Evolutionary conservation across 2,797 vertebrate genomes (phyloP), one percentile per base, ranked within the genome.

Genomic region (Eurystomus glaucurus): DNA sequence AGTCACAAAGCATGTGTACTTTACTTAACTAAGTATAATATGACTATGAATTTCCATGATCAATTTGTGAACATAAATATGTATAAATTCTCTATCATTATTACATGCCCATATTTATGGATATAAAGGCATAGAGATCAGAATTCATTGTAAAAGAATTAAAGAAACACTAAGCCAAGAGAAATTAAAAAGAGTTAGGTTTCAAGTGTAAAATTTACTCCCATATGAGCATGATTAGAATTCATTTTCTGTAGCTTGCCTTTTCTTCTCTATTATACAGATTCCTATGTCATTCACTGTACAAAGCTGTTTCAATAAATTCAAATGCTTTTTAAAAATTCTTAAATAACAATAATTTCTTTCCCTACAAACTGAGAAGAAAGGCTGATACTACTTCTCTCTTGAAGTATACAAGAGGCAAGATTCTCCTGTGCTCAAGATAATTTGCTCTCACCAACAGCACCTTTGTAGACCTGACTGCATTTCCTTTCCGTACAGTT

Each of bases 1-100:
- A 68, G 17, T 26, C 54, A 35, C 18, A 55, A 64, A 54, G 4
- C 13, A 14, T 19, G 9, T 39, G 20, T 35, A 48, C 11, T 33
- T 60, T 64, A 37, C 35, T 52, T 76, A 39, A 46, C 41, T 69
- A 37, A 8, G 48, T 57, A 65, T 79, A 74, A 61, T 33, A 55
- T 14, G 26, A 28, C 0, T 7, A 48, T 3, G 3, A 45, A 57
- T 80, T 69, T 83, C 2, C 0, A 20, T 41, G 13, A 35, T 50
- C 28, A 41, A 60, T n/a, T 88, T 71, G 21, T 46, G 76, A 90
- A 57, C 4, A 55, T 8, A 62, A 52, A 52, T 57, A 83, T 69
- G 3, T 20, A 14, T 68, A 69, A 39, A 16, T 10, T 28, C 22
- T 74, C 25, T 80, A 10, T 50, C 31, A 43, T 55, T 80, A n/a